Base-by-base conservation (phyloP, 2,797 vertebrate genomes). In the Anguilla marmorata region DNA sequence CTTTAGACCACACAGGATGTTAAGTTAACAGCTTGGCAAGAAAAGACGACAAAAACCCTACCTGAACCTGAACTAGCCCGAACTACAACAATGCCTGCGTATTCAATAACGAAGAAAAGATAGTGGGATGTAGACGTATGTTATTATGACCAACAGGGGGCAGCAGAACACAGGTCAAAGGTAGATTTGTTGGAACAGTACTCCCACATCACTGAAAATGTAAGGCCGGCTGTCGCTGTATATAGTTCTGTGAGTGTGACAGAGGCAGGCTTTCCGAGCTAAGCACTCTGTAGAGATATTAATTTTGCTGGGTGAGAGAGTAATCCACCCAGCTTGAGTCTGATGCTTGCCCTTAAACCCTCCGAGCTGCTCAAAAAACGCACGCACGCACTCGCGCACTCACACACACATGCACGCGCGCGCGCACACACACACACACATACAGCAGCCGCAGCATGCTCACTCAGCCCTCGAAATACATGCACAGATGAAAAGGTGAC, bases 131-230 rank as follows among this genome's bases (percentile, higher is more conserved):
- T 52, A 1, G 27, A 50, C 69, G 19, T 30, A 14, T 33, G 8
- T 33, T 74, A 33, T 6, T 74, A 33, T 41, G 19, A 19, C 90
- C 92, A 93, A 88, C 80, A 91, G 93, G 88, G 89, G 2, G 92
- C 91, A 90, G 89, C 87, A 87, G 88, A 84, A 83, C 52, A 84
- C 56, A 87, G 66, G 85, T 83, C 7, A 52, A 14, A 24, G 21
- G 33, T 24, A 58, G n/a, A 7, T 66, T 14, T 69, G 21, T 50
- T 6, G 19, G 30, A 72, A 41, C 37, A 41, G 37, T 80, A 41
- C 60, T 37, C 5, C 27, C 3, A 66, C 14, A 74, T 50, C 52
- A 56, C n/a, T 56, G 2, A 45, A 30, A 74, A 60, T 33, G 11
- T 30, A 54, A 85, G 52, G 54, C 52, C 2, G 54, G 52, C 86